A percentile compares a stretch with the other conserved stretches of the same genome.
Evolutionary conservation across 2,113 vertebrate genomes (phyloP).

Genomic region (Brachypodius melanocephalos): DNA sequence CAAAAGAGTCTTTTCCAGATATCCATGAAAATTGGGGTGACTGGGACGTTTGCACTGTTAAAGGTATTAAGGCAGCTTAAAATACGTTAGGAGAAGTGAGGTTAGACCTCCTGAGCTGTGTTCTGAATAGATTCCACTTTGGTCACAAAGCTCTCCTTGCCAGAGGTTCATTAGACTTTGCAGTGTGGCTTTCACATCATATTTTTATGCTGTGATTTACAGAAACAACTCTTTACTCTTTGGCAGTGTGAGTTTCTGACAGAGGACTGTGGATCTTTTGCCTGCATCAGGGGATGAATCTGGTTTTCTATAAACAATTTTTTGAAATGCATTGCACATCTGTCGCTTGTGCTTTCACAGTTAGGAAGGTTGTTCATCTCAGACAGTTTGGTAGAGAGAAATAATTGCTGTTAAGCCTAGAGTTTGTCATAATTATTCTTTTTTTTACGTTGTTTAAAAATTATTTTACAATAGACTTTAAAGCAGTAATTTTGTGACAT

Average conservation of each 20-base stretch:
- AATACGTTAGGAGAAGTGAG: neutral
- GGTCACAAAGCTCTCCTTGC: neutral
- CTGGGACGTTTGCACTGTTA: rapidly evolving
- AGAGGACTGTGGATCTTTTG: neutral
- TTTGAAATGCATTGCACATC: neutral
- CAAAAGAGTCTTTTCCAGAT: neutral
- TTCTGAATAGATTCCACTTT: neutral
- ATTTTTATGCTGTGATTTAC: neutral
- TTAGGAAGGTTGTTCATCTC: neutral
- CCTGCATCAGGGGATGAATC: neutral
- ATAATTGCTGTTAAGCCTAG: neutral
- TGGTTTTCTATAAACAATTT: neutral
- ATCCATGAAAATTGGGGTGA: neutral
- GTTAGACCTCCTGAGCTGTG: neutral
- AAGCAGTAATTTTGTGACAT: neutral
- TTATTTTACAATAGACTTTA: neutral
- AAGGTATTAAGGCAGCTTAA: neutral
- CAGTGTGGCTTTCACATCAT: neutral
- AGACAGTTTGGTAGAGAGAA: neutral
- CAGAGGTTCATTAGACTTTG: neutral
- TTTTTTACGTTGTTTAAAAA: neutral
- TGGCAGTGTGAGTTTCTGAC: neutral
- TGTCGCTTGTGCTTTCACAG: neutral
- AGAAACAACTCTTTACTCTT: neutral
- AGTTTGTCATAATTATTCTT: neutral